A percentile compares a stretch with the other conserved stretches of the same genome.
Evolutionary conservation across 1,140 invertebrate genomes (phyloP).

Genomic region (Idris sp.): DNA sequence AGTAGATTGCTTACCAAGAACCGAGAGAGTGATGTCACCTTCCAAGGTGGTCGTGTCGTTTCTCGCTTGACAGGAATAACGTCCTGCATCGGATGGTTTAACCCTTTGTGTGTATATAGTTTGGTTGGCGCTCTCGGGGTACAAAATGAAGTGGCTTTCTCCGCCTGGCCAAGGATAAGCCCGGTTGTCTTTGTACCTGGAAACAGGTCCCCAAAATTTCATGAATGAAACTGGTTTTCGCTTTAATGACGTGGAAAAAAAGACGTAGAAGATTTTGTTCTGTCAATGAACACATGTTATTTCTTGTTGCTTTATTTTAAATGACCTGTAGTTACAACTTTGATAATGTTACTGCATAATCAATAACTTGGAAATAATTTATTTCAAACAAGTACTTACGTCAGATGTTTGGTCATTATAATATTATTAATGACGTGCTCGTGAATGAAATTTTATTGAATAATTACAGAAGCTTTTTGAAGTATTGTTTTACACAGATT

Average conservation of each 20-base stretch:
- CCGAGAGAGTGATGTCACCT: slow-evolving; percentile 82
- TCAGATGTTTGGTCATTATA: too few species aligned
- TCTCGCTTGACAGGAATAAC: slow-evolving; percentile 85
- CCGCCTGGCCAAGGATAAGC: slow-evolving; percentile 86
- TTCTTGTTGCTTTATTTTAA: not conserved
- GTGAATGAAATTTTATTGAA: too few species aligned
- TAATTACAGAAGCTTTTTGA: too few species aligned
- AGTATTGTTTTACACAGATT: too few species aligned
- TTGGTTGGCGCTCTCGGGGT: slow-evolving; percentile 87
- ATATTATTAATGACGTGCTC: too few species aligned
- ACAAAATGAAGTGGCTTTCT: slow-evolving; percentile 84
- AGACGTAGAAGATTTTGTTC: slow-evolving; percentile 6
- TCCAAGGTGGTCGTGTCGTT: slow-evolving; percentile 83
- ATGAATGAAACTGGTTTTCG: slow-evolving; percentile 38
- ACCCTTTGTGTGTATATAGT: slow-evolving; percentile 85
- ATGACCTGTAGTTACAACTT: too few species aligned
- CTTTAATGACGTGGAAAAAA: slow-evolving; percentile 18
- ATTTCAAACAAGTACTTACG: too few species aligned
- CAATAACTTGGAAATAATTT: not conserved
- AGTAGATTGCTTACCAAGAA: slow-evolving; percentile 81
- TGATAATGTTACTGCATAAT: too few species aligned
- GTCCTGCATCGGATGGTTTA: slow-evolving; percentile 82
- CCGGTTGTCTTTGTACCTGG: slow-evolving; percentile 86
- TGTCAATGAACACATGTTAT: slow-evolving; percentile 24
- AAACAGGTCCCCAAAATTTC: slow-evolving; percentile 63